A percentile compares a stretch with the other conserved stretches of the same genome.
Evolutionary conservation across 2,888 invertebrate species (phyloP).

Genomic region (Tipula lateralis): DNA sequence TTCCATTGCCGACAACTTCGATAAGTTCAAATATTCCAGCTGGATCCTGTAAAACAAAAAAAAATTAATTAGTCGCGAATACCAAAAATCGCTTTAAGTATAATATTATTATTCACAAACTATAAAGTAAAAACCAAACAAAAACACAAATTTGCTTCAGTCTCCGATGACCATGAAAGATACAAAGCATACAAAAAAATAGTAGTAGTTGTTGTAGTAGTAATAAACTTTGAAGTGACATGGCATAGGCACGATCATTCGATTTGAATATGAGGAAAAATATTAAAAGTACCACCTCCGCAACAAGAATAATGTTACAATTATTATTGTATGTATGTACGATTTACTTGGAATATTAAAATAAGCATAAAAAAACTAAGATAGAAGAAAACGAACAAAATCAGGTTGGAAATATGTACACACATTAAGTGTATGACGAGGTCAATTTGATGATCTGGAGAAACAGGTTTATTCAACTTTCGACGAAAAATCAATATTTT

Average conservation of each 20-base stretch:
- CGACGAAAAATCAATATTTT: background rate
- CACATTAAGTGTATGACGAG: background rate
- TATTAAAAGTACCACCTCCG: background rate
- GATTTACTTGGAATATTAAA: background rate
- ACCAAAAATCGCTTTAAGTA: background rate
- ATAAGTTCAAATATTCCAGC: slow-evolving; percentile 99
- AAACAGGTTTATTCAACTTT: slow-evolving; percentile 16
- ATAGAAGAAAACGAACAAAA: background rate
- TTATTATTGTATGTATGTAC: background rate
- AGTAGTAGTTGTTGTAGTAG: background rate
- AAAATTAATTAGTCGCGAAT: slow-evolving; percentile 19
- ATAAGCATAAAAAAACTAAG: background rate
- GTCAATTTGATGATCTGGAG: background rate
- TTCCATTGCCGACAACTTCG: slow-evolving; percentile 99
- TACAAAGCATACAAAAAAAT: slow-evolving; percentile 12
- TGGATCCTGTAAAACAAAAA: slow-evolving; percentile 78
- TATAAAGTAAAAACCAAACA: background rate
- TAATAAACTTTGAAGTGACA: background rate
- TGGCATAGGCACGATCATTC: background rate
- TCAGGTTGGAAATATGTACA: slow-evolving; percentile 19
- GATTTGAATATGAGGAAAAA: background rate
- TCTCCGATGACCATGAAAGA: background rate
- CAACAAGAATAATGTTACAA: background rate
- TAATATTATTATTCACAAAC: background rate
- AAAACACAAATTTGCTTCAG: background rate